Base-by-base conservation (phyloP, 2,888 invertebrate species). In the Pelosia muscerda region DNA sequence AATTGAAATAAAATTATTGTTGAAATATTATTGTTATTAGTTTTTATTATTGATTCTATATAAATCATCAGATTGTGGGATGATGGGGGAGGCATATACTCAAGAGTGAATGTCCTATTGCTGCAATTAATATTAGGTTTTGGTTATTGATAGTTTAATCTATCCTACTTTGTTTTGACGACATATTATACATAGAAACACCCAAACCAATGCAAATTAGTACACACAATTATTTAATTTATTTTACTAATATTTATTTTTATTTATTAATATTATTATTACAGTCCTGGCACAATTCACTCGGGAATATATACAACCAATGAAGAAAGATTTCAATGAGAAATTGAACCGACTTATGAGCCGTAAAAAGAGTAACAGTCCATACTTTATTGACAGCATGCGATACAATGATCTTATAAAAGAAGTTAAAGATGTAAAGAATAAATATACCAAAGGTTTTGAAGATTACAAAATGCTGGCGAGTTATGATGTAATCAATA, bases 391-490 rank as follows among this genome's bases (percentile, higher is more conserved):
- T 25, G 83, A 79, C n/a, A 60, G 76, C 55, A 57, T 73, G 2
- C 77, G 85, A 34, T 94, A 93, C 73, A 71, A 86, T 57, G 89
- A 92, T 2, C 88, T 92, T n/a, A 86, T 92, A 54, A 79, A 66
- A 31, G 90, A 92, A 70, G 78, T 92, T 10, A 89, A 88, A 63
- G 76, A 84, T 62, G 81, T 90, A 0, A 92, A 91, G 77, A 73
- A 66, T 11, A 90, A 90, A 73, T 22, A 28, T 23, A 34, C 78
- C 11, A 93, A 92, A 75, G 80, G 76, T 28, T 93, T 86, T 67
- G 86, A 90, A 25, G 93, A 94, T 66, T 93, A 86, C 53, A 90
- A 87, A 83, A 86, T 90, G 85, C 77, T 93, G 49, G 82, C 88
- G 0, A 91, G 81, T 71, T 93, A 92, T 74, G 92, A 92, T 73